A percentile compares a stretch with the other conserved stretches of the same genome.
Conservation (phyloP, 92 coral and sea anemone genomes). For the Muricea muricata region DNA sequence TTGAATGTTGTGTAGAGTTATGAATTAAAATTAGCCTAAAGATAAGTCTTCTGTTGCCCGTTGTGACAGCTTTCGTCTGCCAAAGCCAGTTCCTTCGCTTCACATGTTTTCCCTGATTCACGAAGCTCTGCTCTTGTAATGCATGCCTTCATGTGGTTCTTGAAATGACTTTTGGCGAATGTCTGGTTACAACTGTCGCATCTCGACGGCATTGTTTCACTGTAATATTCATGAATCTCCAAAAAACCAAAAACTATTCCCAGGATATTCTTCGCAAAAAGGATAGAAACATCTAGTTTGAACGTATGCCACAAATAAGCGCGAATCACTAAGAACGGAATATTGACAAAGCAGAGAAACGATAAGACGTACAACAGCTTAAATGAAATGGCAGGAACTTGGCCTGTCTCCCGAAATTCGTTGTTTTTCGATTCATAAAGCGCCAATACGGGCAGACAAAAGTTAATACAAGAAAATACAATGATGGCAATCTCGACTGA, state of each 20-base stretch:
- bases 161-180: conserved; percentile 54
- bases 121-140: background rate
- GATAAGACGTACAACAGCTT: conserved; percentile 77
- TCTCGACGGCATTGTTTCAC: conserved; percentile 79
- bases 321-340: conserved; percentile 83
- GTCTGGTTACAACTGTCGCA: conserved; percentile 68
- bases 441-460: conserved; percentile 85
- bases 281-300: conserved; percentile 72
- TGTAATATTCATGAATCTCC: conserved; percentile 82
- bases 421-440: conserved; percentile 83
- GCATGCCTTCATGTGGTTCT: conserved; percentile 3
- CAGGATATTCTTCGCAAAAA: conserved; percentile 81
- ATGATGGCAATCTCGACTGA: conserved; percentile 67
- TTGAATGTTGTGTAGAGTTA: no score
- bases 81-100: no score
- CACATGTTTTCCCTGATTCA: background rate
- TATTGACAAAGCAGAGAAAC: conserved; percentile 80
- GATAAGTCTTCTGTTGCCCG: background rate
- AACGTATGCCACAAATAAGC: conserved; percentile 75
- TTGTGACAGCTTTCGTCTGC: background rate
- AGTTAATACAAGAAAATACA: conserved; percentile 75
- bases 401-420: conserved; percentile 89
- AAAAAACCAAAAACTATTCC: conserved; percentile 74
- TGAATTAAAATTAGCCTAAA: no score
- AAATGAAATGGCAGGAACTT: conserved; percentile 77